Percentiles rank a stretch among this genome's conserved stretches.
Evolutionary conservation across 2,797 vertebrate species (phyloP).

Genomic region (Arnoldichthys spilopterus): DNA sequence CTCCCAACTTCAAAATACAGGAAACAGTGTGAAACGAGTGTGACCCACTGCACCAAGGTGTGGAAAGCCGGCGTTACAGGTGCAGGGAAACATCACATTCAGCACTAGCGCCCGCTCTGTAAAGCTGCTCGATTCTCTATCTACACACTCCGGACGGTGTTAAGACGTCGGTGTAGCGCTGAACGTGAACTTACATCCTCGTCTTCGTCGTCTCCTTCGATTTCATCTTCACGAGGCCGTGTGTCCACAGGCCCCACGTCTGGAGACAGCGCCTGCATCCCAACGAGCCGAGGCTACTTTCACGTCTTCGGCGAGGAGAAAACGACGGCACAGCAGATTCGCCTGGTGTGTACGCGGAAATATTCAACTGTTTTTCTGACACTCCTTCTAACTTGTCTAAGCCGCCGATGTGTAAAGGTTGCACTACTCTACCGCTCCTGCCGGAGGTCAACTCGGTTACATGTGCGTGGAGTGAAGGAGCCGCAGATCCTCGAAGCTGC

Average conservation of each 20-base stretch:
- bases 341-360: no score
- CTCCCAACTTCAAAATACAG: no score
- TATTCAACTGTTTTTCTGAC: background rate
- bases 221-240: constrained; percentile 77
- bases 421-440: constrained; percentile 39
- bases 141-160: background rate
- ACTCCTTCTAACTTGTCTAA: constrained; percentile 8
- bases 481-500: constrained; percentile 46
- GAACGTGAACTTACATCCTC: constrained; percentile 70
- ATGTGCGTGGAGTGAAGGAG: constrained; percentile 64
- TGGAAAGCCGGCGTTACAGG: no score
- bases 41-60: no score
- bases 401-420: constrained; percentile 32
- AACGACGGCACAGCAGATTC: no score
- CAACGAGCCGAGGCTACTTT: constrained; percentile 32
- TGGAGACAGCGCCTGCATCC: constrained; percentile 77
- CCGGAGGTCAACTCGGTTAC: constrained; percentile 76
- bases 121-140: background rate
- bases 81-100: no score
- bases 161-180: background rate
- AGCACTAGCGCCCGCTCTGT: background rate
- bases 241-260: constrained; percentile 73
- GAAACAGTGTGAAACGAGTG: no score
- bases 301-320: background rate
- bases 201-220: constrained; percentile 82